Evolutionary conservation across 2,113 vertebrate genomes (phyloP), one percentile per base, ranked within the genome.

Genomic region (Xenus cinereus): DNA sequence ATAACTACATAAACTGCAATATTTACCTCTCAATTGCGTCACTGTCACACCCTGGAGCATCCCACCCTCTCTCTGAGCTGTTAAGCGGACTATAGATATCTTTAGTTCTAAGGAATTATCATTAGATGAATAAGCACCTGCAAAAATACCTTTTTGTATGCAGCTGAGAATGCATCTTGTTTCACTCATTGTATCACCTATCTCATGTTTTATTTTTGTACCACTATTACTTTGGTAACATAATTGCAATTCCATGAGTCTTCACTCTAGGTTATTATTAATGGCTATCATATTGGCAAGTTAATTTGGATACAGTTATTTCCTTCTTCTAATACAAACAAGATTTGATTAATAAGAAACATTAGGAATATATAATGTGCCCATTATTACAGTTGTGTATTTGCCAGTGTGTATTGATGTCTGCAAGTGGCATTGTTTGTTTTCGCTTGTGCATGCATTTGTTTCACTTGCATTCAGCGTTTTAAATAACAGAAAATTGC

Each of bases 281-380:
- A 95, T 89, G 92, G 83, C 62, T 89, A 84, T 94, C 41, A 53
- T 90, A 92, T 81, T 94, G 96, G 93, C 91, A 95, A 86, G 82
- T 96, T 97, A 96, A 97, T 96, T 96, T 97, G 89, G 93, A 86
- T 97, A 67, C 90, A 88, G 89, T 94, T 93, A 94, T 91, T 96
- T 97, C 54, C 82, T 90, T 18, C 88, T 95, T 32, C 63, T 93
- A 96, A 95, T 92, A 93, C 87, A 96, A 97, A 96, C 83, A 85
- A 84, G 88, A 92, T 96, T 90, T 96, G 94, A 97, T 95, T 97
- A 96, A 97, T 96, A 95, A 83, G 92, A 94, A 92, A 71, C 96
- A 95, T 97, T 97, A 96, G 89, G 85, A 94, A 94, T 95, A 73
- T 84, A 78, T 95, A 95, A 96, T 85, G 75, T 71, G 82, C 82